These are phyloP conservation scores for Champsocephalus esox DNA, from an alignment of 2,797 vertebrate species.

Conservation along the genomic window DNA sequence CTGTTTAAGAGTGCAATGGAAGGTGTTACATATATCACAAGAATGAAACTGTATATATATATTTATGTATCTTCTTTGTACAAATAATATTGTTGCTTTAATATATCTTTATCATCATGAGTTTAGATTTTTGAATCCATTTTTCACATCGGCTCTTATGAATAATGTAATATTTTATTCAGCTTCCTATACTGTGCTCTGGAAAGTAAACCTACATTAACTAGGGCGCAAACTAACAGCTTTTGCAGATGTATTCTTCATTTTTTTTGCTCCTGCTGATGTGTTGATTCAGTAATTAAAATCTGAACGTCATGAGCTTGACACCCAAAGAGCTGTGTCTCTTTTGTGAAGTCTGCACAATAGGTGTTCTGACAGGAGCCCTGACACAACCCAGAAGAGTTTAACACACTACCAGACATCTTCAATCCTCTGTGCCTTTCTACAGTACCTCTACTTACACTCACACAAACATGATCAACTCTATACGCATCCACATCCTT, in stretches of 20 bases:
- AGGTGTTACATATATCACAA: slow-evolving; percentile 11
- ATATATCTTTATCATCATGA: background rate
- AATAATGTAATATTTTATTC: background rate
- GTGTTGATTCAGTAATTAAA: slow-evolving; percentile 37
- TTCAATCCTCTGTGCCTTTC: slow-evolving; percentile 3
- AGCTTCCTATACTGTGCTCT: background rate
- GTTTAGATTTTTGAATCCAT: too few species aligned
- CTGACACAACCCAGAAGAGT: slow-evolving; percentile 28
- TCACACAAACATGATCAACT: slow-evolving; percentile 9
- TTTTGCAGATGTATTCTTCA: background rate
- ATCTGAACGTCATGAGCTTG: slow-evolving; percentile 31
- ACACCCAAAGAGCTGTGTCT: slow-evolving; percentile 27
- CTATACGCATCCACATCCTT: slow-evolving; percentile 27
- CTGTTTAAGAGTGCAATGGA: slow-evolving; percentile 19
- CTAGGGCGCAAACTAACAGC: background rate
- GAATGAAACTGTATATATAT: background rate
- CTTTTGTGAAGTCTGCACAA: slow-evolving; percentile 47
- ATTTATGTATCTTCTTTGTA: background rate
- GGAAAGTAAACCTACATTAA: slow-evolving; percentile 7
- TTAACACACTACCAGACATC: slow-evolving; percentile 58
- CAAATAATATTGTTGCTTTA: background rate
- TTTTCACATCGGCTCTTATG: background rate
- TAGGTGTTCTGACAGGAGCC: slow-evolving; percentile 45
- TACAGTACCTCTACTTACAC: background rate
- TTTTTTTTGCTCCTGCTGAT: slow-evolving; percentile 24